Base-by-base conservation (phyloP, 2,113 vertebrate species). In the Chaetodon auriga region DNA sequence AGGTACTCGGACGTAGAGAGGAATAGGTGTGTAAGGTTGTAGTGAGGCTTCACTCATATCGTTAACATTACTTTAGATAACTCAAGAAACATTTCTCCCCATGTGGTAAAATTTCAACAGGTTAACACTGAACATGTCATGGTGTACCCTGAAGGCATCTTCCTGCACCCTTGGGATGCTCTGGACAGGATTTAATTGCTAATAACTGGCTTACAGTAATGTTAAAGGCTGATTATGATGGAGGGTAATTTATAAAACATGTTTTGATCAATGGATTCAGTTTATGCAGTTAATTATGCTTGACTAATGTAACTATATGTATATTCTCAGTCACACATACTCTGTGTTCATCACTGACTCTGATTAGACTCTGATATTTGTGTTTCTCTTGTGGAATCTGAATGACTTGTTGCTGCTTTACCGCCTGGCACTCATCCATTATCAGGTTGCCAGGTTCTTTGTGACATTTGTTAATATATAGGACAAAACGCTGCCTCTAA, bases 361-460 rank as follows among this genome's bases (percentile, higher is more conserved):
- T 30, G 30, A 30, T 7, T 23, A n/a, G 38, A 38, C 25, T 30
- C 41, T 23, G 14, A 45, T 25, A 35, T 54, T 36, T 7, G 57
- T 49, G 36, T 46, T 21, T 35, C 49, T 77, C 14, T n/a, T 23
- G 6, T 38, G 54, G 72, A 71, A 68, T 25, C 46, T 45, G n/a
- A 54, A 36, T 78, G 43, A 57, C 79, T 45, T 76, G 76, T 81
- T 78, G 53, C 69, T 45, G 49, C 43, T 46, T 92, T 80, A 64
- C 25, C 60, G 71, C 19, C 46, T 74, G n/a, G 70, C 62, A 54
- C 66, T 78, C 64, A 75, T 74, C 38, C 54, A 77, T 78, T 4
- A 18, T 21, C 18, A 64, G 78, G 70, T 72, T 54, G 23, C 23
- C 46, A 53, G 6, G 45, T 43, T 49, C 30, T 57, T 23, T 63